These are phyloP conservation scores for Bombus sibiricus DNA, from an alignment of 1,140 invertebrate genomes.

Conservation along the genomic window DNA sequence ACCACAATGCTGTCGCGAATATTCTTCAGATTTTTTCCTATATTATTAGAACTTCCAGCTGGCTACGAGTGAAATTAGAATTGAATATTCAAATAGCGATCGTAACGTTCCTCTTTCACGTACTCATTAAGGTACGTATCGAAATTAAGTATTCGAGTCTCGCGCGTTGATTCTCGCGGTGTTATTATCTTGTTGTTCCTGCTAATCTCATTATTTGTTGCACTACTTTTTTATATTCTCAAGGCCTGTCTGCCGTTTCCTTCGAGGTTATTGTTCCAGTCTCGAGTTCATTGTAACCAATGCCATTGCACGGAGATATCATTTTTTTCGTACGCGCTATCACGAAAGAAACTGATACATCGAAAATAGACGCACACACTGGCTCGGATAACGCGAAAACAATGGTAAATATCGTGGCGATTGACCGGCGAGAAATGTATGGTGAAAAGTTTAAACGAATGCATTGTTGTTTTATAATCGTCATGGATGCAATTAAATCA, in stretches of 20 bases:
- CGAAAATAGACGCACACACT: slow-evolving; percentile 15
- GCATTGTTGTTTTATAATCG: background rate
- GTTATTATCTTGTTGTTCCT: slow-evolving; percentile 31
- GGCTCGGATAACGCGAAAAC: slow-evolving; percentile 20
- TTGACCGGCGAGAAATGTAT: background rate
- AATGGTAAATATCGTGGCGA: slow-evolving; percentile 36
- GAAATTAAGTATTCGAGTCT: background rate
- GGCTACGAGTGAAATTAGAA: background rate
- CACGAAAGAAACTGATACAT: slow-evolving; percentile 29
- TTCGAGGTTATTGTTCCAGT: slow-evolving; percentile 33
- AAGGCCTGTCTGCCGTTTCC: slow-evolving; percentile 38
- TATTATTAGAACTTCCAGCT: background rate
- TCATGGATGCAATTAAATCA: background rate
- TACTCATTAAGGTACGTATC: background rate
- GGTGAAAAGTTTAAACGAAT: background rate
- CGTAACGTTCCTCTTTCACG: background rate
- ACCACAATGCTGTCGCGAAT: background rate
- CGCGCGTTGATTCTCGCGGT: background rate
- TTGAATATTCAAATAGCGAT: background rate
- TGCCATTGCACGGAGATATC: slow-evolving; percentile 39
- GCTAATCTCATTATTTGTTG: slow-evolving; percentile 36
- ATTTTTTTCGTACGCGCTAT: slow-evolving; percentile 34
- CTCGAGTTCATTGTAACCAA: slow-evolving; percentile 36
- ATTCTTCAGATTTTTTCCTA: background rate
- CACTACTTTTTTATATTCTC: slow-evolving; percentile 25